A percentile compares a stretch with the other conserved stretches of the same genome.
These are phyloP conservation scores for Struthidea cinerea DNA, from an alignment of 2,113 vertebrate species.

Conservation along the genomic window DNA sequence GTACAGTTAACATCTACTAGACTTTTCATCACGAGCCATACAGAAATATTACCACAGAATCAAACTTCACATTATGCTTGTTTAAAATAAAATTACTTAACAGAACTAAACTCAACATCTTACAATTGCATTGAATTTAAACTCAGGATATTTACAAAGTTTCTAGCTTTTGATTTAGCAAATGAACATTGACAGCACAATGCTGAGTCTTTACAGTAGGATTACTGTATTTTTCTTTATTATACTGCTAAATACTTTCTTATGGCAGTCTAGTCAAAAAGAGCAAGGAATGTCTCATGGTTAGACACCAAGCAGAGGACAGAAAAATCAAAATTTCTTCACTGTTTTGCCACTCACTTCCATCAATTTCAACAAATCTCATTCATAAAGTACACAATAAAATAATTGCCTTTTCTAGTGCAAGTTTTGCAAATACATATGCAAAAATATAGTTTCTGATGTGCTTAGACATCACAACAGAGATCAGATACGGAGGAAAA, in stretches of 20 bases:
- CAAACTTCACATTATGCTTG: background rate
- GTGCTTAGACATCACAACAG: background rate
- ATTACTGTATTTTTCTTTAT: background rate
- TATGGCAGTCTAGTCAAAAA: background rate
- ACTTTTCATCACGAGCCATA: background rate
- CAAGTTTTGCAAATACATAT: background rate
- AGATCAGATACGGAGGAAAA: background rate
- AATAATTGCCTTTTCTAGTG: background rate
- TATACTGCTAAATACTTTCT: background rate
- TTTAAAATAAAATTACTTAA: background rate
- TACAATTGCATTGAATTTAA: background rate
- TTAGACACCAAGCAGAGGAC: background rate
- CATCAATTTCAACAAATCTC: background rate
- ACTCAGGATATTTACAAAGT: background rate
- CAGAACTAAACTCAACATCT: background rate
- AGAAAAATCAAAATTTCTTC: background rate
- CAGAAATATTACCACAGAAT: background rate
- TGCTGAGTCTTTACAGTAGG: background rate
- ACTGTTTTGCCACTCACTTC: background rate
- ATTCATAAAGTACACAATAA: background rate
- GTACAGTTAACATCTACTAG: background rate
- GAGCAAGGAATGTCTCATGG: background rate
- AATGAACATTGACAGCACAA: background rate
- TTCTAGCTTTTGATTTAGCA: background rate
- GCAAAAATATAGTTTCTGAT: background rate